Base-by-base conservation (phyloP, 1,140 invertebrate species). In the Meteorus sp. region DNA sequence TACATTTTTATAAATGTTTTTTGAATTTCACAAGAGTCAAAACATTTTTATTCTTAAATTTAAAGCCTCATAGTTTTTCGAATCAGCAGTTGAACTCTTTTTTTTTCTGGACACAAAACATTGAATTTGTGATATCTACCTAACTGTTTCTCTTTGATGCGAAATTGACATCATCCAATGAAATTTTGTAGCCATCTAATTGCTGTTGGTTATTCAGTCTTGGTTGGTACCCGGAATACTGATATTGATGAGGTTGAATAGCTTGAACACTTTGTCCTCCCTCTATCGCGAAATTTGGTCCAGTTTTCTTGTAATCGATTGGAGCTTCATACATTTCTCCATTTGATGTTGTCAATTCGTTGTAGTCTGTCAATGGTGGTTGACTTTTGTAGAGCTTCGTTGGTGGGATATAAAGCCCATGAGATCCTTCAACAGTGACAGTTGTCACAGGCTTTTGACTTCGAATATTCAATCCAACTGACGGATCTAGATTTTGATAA, bases 161-260 rank as follows among this genome's bases (percentile, higher is more conserved):
- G 27, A 73, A 75, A 20, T 67, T 67, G 4, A 63, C 61, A n/a
- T 75, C 70, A 0, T 74, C 67, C 3, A 65, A 8, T 23, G 59
- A 66, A 22, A 61, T 72, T 29, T 71, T 69, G 22, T 71, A 65
- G 35, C 56, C 45, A 9, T 25, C 33, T 2, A 29, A 5, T 15
- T 61, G 64, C 9, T 65, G 63, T 25, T 53, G 66, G 41, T 31
- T 62, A 43, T 15, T 55, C 43, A 9, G 69, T 3, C 67, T 61
- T 0, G 71, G 64, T n/a, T 68, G 61, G 56, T 73, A 77, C 47
- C 64, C 66, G 0, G 67, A 66, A 25, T 76, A 76, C 4, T 67
- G 70, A 57, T 76, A 78, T 25, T 37, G 69, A 44, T 72, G 68
- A 0, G 65, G 51, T 43, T 64, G 61, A 0, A 75, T 62, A 59